Conservation (phyloP, 2,113 vertebrate genomes). For the Tamias sibiricus region DNA sequence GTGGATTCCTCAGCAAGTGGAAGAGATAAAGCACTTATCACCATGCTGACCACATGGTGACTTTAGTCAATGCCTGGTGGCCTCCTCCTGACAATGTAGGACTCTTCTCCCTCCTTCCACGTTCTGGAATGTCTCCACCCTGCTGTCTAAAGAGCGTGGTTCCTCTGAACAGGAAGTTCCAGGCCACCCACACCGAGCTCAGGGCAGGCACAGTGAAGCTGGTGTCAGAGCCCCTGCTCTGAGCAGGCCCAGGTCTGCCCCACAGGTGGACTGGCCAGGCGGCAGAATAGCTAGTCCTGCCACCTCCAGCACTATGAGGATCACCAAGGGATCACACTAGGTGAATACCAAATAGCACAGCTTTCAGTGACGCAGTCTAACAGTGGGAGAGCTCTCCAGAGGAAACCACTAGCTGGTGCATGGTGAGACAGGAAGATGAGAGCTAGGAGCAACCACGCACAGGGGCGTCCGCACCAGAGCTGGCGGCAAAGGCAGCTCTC, state of each 20-base stretch:
- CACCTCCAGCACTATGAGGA: neutral
- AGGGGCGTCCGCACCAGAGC: no score
- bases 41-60: neutral
- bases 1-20: neutral
- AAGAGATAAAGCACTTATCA: neutral
- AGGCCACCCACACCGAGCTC: neutral
- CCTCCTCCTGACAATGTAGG: neutral
- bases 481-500: no score
- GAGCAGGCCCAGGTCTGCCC: neutral
- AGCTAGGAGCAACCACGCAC: neutral
- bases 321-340: no score
- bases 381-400: neutral
- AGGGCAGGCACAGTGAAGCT: neutral
- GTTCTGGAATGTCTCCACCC: neutral
- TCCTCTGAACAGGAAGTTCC: neutral
- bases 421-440: no score
- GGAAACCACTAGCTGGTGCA: neutral
- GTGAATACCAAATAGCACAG: neutral
- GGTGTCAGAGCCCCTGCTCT: neutral
- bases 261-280: fast-evolving
- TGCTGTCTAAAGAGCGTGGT: neutral
- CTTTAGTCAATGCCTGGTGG: neutral
- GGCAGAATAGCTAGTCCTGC: neutral
- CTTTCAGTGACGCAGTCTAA: neutral
- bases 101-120: neutral